phyloP scores from a whole-genome alignment of 2,888 invertebrate species.

The Eupithecia abbreviata region DNA sequence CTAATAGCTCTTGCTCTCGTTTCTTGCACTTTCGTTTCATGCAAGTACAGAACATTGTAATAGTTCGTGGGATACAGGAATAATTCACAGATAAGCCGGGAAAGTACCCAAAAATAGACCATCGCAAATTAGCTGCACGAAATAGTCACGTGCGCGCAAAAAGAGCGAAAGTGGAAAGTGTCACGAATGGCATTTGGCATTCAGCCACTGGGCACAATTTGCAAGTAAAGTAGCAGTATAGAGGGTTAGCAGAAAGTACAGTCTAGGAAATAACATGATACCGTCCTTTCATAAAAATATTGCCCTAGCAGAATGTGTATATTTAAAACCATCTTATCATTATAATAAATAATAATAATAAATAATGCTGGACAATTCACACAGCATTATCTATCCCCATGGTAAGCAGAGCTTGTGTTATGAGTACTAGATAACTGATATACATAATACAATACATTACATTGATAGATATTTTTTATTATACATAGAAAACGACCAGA shows the following conservation, averaged over 20 bases:
- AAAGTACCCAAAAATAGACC: slow-evolving; percentile 28
- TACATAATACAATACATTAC: too few species aligned
- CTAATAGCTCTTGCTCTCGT: too few species aligned
- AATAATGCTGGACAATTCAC: too few species aligned
- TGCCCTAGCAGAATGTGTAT: not conserved
- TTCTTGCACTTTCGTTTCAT: not conserved
- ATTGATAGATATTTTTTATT: too few species aligned
- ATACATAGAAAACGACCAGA: too few species aligned
- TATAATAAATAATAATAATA: too few species aligned
- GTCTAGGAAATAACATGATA: not conserved
- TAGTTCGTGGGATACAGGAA: slow-evolving; percentile 1
- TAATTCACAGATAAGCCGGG: slow-evolving; percentile 12
- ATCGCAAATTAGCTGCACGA: slow-evolving; percentile 69
- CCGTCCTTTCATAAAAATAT: not conserved
- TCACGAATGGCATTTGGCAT: slow-evolving; percentile 79
- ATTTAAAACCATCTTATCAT: too few species aligned
- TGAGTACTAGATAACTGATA: too few species aligned
- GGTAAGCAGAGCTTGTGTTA: too few species aligned
- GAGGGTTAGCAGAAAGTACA: not conserved
- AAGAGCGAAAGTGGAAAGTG: slow-evolving; percentile 78
- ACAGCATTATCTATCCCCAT: too few species aligned
- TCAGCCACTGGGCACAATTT: slow-evolving; percentile 60
- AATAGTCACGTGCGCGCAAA: slow-evolving; percentile 65
- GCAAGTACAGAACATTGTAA: not conserved
- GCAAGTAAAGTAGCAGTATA: not conserved